phyloP scores from a whole-genome alignment of 2,888 invertebrate genomes.

The Halictus quadricinctus region DNA sequence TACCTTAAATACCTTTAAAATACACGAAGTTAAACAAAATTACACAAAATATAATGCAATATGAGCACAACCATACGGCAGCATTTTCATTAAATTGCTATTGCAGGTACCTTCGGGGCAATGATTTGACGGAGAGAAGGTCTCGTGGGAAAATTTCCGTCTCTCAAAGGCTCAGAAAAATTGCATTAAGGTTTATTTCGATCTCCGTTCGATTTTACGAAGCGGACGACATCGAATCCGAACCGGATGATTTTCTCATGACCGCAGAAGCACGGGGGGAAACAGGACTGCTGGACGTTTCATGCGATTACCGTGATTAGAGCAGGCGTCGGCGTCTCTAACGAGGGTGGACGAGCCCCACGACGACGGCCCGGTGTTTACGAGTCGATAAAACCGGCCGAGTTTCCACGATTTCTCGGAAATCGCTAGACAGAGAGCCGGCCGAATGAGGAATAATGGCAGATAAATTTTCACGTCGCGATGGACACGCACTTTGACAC shows the following conservation, averaged over 20 bases:
- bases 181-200: not conserved
- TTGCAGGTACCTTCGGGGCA: not conserved
- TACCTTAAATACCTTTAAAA: no score
- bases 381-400: slow-evolving; percentile 50
- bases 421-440: slow-evolving; percentile 45
- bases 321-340: not conserved
- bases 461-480: slow-evolving; percentile 57
- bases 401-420: slow-evolving; percentile 59
- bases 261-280: slow-evolving; percentile 12
- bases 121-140: not conserved
- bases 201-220: not conserved
- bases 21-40: no score
- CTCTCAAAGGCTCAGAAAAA: not conserved
- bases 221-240: not conserved
- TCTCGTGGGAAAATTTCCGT: not conserved
- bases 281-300: slow-evolving; percentile 26
- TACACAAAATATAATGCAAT: not conserved
- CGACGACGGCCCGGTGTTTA: slow-evolving; percentile 41
- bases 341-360: not conserved
- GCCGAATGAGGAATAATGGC: slow-evolving; percentile 52
- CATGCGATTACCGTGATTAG: slow-evolving; percentile 39
- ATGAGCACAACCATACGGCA: not conserved
- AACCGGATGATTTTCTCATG: slow-evolving; percentile 12
- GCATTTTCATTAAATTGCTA: not conserved
- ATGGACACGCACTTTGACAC: slow-evolving; percentile 19